Evolutionary conservation across 2,888 invertebrate species (phyloP).

Genomic region (Anthrax anthrax): DNA sequence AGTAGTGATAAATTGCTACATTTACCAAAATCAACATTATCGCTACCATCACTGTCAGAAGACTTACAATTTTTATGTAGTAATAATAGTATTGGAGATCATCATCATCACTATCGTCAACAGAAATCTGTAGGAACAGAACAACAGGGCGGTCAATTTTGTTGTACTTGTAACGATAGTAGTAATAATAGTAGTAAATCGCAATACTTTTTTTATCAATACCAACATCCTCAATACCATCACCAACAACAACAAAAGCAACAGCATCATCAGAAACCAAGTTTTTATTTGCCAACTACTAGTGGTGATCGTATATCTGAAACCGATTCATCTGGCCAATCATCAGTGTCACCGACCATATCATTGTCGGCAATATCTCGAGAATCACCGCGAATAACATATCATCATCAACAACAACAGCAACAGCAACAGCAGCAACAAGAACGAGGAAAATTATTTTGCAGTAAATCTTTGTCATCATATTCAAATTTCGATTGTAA

Average conservation of each 20-base stretch:
- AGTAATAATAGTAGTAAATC: background rate
- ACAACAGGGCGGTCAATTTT: background rate
- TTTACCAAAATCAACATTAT: constrained; percentile 4
- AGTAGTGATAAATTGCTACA: constrained; percentile 4
- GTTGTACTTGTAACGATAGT: background rate
- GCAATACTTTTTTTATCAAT: background rate
- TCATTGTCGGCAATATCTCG: background rate
- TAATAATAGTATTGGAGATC: background rate
- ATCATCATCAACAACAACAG: background rate
- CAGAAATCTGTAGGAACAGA: background rate
- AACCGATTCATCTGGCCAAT: constrained; percentile 6
- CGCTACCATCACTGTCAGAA: constrained; percentile 2
- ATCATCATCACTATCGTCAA: background rate
- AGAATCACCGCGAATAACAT: background rate
- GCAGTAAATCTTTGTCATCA: background rate
- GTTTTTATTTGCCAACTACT: constrained; percentile 2
- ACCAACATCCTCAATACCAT: background rate
- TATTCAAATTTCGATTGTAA: constrained; percentile 1
- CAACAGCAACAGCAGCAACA: constrained; percentile 1
- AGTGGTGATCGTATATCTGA: constrained; percentile 2
- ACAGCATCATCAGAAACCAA: background rate
- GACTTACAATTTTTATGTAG: constrained; percentile 4
- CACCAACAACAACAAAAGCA: background rate
- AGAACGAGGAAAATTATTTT: too few species aligned
- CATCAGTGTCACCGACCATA: constrained; percentile 1